Evolutionary conservation across 2,888 invertebrate genomes (phyloP), one percentile per base, ranked within the genome.

Genomic region (Stegophylla sp.): DNA sequence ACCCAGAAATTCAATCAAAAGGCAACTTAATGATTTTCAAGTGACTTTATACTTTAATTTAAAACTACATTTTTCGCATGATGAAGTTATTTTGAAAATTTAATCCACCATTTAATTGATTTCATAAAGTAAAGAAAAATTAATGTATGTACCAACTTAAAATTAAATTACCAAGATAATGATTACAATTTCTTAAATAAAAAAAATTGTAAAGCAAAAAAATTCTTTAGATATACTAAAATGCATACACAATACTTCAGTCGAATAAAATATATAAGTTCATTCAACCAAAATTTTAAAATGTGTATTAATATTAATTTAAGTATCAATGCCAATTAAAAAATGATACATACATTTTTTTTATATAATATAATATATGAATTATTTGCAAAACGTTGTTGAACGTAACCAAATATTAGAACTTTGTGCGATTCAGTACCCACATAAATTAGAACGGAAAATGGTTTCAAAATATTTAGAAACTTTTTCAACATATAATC

Each of bases 281-380:
- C 3, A 20, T 56, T 12, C 5, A 56, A 23, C 20, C 1, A 56
- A n/a, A 56, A 56, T 56, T 1, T 56, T 56, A 12, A 34, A 23
- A 23, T 20, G 20, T 20, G 5, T 51, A 12, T 12, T 9, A 53
- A 20, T n/a, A 20, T n/a, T n/a, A n/a, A n/a, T n/a, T 48, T 26
- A 17, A 48, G 43, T 20, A 45, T 48, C 9, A 7, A n/a, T n/a
- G 48, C 0, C 3, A 67, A 51, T 34, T 71, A 15, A 20, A 41
- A 26, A 75, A 41, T 66, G 64, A 26, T 66, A 76, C 53, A 76
- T 76, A 66, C 13, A 51, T 51, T 15, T 53, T 76, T 34, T 34
- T 34, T 34, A 45, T 53, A 34, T 17, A 66, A 53, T 66, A 23
- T 53, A 66, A 23, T 41, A 74, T 63, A 48, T 12, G 0, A 72